A percentile compares a stretch with the other conserved stretches of the same genome.
Conservation (phyloP, 2,113 vertebrate genomes). For the Anhinga rufa region DNA sequence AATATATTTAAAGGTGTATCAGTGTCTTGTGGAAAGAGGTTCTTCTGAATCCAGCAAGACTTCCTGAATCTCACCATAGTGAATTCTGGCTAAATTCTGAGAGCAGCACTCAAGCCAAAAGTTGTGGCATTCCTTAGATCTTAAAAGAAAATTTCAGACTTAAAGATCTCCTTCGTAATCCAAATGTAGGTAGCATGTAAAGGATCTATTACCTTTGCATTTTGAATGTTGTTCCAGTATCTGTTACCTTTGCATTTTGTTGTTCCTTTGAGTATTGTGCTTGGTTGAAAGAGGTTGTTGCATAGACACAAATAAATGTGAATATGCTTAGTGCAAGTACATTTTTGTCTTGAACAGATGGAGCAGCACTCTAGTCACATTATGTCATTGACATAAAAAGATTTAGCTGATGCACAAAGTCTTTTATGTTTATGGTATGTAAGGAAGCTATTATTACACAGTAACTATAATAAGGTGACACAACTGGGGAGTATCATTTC, state of each 20-base stretch:
- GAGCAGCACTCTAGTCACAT: background rate
- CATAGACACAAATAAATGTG: background rate
- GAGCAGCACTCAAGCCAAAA: background rate
- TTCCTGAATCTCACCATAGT: background rate
- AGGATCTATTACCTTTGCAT: background rate
- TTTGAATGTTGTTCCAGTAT: background rate
- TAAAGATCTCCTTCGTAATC: background rate
- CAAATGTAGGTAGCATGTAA: background rate
- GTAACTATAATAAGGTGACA: background rate
- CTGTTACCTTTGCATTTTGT: background rate
- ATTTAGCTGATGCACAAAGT: background rate
- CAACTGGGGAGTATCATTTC: background rate
- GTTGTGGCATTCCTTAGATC: background rate
- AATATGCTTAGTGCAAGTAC: background rate
- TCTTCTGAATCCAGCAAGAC: background rate
- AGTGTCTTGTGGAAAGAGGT: background rate
- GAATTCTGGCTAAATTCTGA: background rate
- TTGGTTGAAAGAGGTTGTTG: background rate
- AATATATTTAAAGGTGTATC: background rate
- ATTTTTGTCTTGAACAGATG: slow-evolving; percentile 32
- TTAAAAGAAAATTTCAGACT: background rate
- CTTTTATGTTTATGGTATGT: background rate
- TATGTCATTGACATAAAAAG: background rate
- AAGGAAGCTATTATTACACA: slow-evolving; percentile 5
- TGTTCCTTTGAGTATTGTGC: background rate